Base-by-base conservation (phyloP, 2,797 vertebrate species). In the Discoglossus pictus region DNA sequence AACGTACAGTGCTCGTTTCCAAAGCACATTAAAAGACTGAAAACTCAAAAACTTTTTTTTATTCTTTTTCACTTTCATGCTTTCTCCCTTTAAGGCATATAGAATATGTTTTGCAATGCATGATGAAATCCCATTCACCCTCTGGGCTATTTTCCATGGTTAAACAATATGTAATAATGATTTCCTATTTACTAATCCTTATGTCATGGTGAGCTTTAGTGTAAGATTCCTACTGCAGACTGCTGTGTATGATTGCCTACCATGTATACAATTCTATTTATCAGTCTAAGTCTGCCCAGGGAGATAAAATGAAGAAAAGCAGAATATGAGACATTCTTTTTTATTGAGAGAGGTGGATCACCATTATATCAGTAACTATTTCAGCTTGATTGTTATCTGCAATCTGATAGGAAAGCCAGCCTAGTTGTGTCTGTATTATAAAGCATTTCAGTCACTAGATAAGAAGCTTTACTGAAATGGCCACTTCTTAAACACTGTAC, bases 331-430 rank as follows among this genome's bases (percentile, higher is more conserved):
- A 58, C 68, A 44, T 64, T 71, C 44, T 42, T 64, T n/a, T 63
- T 71, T 71, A 71, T 64, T 51, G 68, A 63, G 68, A 31, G 27
- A 63, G 60, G 43, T 58, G 68, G 60, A 64, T 71, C 55, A 27
- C 53, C 25, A 64, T 71, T 71, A 53, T 51, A 71, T 70, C 68
- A 71, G 60, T 39, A 63, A 61, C 60, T 51, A 63, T 71, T 64
- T 56, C 60, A 58, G 60, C 68, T 58, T 51, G 61, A 71, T 71
- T 64, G 35, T 58, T 71, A 71, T 71, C 68, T 56, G 56, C 39
- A 40, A 71, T 64, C 68, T 70, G 68, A 71, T 71, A 71, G 53
- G 25, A 64, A 64, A 58, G 60, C 17, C 53, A 11, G 36, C 53
- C 43, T 58, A 58, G 60, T 70, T 71, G 38, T 56, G 59, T 70